These are phyloP conservation scores for Fratercula arctica DNA, from an alignment of 2,797 vertebrate genomes.

Conservation along the genomic window DNA sequence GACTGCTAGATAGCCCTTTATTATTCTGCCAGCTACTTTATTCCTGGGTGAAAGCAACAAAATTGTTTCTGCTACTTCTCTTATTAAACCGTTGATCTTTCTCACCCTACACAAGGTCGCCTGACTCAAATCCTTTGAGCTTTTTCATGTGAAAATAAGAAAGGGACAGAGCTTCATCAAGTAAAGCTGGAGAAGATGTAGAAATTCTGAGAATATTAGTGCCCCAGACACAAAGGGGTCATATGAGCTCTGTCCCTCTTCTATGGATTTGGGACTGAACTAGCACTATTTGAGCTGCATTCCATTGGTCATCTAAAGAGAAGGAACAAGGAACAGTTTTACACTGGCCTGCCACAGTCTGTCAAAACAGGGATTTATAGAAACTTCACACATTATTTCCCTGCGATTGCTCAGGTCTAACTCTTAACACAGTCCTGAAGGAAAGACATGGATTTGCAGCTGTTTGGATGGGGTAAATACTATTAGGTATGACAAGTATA, in stretches of 20 bases:
- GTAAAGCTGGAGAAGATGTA: conserved; percentile 6
- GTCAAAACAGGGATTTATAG: not conserved
- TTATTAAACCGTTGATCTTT: not conserved
- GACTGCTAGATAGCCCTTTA: not conserved
- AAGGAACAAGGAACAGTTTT: conserved; percentile 1
- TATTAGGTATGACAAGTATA: not conserved
- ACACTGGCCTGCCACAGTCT: not conserved
- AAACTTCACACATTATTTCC: not conserved
- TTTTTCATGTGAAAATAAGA: conserved; percentile 21
- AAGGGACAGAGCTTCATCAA: not conserved
- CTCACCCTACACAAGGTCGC: not conserved
- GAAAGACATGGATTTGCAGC: conserved; percentile 3
- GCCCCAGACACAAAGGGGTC: not conserved
- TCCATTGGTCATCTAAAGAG: not conserved
- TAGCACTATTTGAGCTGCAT: not conserved
- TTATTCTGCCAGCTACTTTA: conserved; percentile 2
- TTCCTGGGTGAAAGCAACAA: not conserved
- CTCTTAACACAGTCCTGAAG: not conserved
- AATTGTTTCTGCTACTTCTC: not conserved
- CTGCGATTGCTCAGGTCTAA: not conserved
- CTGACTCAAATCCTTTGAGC: not conserved
- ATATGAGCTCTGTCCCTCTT: not conserved
- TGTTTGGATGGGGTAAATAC: conserved; percentile 3
- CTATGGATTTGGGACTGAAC: not conserved
- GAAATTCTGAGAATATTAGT: not conserved